Conservation (phyloP, 2,113 vertebrate species). For the Mastomys coucha region DNA sequence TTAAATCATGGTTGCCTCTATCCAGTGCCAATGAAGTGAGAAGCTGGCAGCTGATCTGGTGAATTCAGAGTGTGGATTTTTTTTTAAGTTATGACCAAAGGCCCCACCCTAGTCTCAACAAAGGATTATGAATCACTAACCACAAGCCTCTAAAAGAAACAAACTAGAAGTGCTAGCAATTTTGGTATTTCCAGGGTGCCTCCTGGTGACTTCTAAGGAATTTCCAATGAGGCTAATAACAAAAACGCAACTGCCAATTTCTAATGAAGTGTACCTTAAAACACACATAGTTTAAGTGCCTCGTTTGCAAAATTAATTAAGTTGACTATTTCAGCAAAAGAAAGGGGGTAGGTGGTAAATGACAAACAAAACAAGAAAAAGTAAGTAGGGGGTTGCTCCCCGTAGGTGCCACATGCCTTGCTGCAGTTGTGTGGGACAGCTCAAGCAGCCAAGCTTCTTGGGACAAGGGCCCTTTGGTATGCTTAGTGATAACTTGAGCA, state of each 20-base stretch:
- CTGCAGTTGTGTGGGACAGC: neutral
- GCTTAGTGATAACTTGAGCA: neutral
- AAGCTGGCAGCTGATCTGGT: neutral
- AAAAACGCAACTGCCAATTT: neutral
- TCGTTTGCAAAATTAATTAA: constrained; percentile 41
- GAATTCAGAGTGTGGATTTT: neutral
- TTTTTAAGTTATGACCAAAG: neutral
- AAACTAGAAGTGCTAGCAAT: neutral
- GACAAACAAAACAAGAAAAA: neutral
- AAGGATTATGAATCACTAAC: neutral
- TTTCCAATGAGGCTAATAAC: neutral
- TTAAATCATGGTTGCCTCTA: neutral
- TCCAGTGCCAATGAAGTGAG: neutral
- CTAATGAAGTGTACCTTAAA: neutral
- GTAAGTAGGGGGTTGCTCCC: neutral
- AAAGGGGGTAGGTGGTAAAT: neutral
- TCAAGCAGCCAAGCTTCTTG: neutral
- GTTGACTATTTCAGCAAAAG: constrained; percentile 7
- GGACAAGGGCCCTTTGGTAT: neutral
- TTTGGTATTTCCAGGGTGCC: neutral
- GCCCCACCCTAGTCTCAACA: neutral
- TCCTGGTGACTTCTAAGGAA: neutral
- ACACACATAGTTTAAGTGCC: neutral
- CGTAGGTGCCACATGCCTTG: neutral
- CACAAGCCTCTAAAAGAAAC: neutral